A percentile compares a stretch with the other conserved stretches of the same genome.
phyloP scores from a whole-genome alignment of 2,797 vertebrate species.

The Melopsittacus undulatus region DNA sequence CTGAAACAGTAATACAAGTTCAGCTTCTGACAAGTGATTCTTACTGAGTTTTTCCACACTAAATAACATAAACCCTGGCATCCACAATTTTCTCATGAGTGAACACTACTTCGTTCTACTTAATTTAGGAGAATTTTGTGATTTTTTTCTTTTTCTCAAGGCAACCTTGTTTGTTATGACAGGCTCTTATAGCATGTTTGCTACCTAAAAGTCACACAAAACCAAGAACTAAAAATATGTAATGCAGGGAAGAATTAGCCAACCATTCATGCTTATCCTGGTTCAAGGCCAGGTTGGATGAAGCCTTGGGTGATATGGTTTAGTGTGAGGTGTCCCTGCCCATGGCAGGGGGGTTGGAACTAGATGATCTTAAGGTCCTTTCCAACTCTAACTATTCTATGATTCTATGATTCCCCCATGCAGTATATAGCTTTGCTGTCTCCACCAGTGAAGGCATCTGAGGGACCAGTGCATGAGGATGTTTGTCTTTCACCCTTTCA shows the following conservation, averaged over 20 bases:
- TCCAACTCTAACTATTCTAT: no score
- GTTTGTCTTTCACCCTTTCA: neutral
- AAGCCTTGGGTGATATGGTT: no score
- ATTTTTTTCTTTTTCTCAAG: neutral
- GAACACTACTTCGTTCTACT: neutral
- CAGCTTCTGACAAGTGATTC: neutral
- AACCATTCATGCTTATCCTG: neutral
- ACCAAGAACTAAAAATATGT: neutral
- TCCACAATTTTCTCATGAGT: neutral
- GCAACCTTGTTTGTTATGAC: rapidly evolving
- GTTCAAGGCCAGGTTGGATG: no score
- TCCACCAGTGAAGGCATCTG: neutral
- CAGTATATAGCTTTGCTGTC: neutral
- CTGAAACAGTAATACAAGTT: neutral
- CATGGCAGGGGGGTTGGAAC: no score
- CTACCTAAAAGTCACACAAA: neutral
- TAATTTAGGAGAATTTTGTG: neutral
- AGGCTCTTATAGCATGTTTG: neutral
- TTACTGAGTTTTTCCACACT: neutral
- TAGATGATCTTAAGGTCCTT: no score
- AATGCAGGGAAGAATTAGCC: neutral
- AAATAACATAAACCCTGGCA: neutral
- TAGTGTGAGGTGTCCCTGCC: no score
- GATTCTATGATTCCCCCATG: neutral
- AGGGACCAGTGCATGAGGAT: no score